Percentiles rank a stretch among this genome's conserved stretches.
These are phyloP conservation scores for Dendrolimus punctatus DNA, from an alignment of 1,140 invertebrate species.

Conservation along the genomic window DNA sequence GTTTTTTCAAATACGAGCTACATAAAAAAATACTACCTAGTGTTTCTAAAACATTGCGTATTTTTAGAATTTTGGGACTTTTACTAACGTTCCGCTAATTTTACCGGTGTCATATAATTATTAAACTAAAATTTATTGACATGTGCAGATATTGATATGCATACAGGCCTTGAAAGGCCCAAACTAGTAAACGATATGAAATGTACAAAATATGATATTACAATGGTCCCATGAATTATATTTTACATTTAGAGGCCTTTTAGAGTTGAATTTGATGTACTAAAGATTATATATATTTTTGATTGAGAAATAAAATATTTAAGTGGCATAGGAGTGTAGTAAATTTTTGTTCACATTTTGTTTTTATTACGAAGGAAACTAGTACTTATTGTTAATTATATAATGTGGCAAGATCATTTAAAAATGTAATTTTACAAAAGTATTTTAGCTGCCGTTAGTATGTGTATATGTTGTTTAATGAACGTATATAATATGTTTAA, in stretches of 20 bases:
- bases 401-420: conserved; percentile 8
- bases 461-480: conserved; percentile 12
- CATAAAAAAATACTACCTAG: no score
- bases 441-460: conserved; percentile 32
- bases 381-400: conserved; percentile 16
- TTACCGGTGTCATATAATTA: no score
- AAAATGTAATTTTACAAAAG: conserved; percentile 31
- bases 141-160: no score
- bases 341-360: conserved; percentile 23
- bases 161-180: conserved; percentile 13
- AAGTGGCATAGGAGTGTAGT: conserved; percentile 18
- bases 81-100: no score
- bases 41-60: no score
- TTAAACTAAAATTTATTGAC: no score
- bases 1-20: no score
- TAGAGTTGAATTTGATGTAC: conserved; percentile 20
- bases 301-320: conserved; percentile 15
- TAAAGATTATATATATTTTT: conserved; percentile 24
- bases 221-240: conserved; percentile 11
- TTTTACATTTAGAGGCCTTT: conserved; percentile 25
- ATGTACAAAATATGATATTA: conserved; percentile 9
- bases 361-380: conserved; percentile 16
- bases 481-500: conserved; percentile 5
- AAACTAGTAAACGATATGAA: conserved; percentile 11
- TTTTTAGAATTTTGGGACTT: no score